Evolutionary conservation across 2,797 vertebrate genomes (phyloP).

Genomic region (Propithecus deckenii): DNA sequence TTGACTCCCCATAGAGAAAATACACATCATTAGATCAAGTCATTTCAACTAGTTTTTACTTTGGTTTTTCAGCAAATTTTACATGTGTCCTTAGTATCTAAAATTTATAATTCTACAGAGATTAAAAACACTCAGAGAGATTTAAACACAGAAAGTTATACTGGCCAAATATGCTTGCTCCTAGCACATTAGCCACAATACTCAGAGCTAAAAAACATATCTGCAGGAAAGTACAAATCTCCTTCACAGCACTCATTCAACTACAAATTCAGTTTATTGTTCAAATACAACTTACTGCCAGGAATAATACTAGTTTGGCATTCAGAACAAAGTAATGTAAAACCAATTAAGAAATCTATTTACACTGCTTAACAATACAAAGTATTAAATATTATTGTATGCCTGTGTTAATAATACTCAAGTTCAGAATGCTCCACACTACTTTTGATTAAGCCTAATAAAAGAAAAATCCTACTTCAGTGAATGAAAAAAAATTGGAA

Average conservation of each 20-base stretch:
- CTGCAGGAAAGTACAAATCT: conserved; percentile 41
- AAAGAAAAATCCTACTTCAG: conserved; percentile 25
- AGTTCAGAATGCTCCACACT: background rate
- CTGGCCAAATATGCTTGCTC: conserved; percentile 42
- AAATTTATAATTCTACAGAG: background rate
- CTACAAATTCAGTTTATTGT: conserved; percentile 28
- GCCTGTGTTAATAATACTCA: conserved; percentile 5
- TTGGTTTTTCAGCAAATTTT: conserved; percentile 28
- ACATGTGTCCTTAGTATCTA: background rate
- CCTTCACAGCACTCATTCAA: background rate
- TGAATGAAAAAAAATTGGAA: background rate
- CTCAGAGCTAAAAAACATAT: conserved; percentile 38
- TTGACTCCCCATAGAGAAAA: background rate
- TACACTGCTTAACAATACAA: conserved; percentile 54
- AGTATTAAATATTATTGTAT: background rate
- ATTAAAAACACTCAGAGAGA: conserved; percentile 33
- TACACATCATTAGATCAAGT: background rate
- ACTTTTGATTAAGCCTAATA: background rate
- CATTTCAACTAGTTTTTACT: background rate
- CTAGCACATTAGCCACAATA: background rate
- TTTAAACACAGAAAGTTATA: conserved; percentile 37
- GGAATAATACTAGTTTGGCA: conserved; percentile 39
- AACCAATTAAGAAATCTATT: conserved; percentile 64
- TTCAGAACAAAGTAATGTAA: conserved; percentile 56
- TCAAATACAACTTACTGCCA: conserved; percentile 30